Evolutionary conservation across 2,113 vertebrate species (phyloP).

Genomic region (Balaeniceps rex): DNA sequence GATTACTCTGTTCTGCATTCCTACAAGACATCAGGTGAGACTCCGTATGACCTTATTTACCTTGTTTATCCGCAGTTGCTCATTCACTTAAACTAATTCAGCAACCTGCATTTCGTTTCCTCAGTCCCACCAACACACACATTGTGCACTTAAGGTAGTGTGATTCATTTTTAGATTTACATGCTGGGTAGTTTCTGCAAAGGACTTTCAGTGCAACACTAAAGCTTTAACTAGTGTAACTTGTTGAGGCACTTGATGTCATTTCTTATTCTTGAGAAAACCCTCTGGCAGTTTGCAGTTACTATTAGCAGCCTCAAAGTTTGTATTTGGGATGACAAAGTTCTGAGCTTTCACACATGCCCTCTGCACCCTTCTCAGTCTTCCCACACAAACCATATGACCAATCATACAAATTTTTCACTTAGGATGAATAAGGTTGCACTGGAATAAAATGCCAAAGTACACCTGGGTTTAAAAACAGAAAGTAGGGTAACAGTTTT

Average conservation of each 20-base stretch:
- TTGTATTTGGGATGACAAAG: conserved; percentile 38
- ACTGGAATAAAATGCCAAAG: neutral
- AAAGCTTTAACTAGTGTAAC: neutral
- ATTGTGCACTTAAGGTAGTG: neutral
- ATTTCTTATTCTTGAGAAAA: conserved; percentile 20
- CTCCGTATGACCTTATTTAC: neutral
- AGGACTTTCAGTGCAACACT: neutral
- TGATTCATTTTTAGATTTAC: neutral
- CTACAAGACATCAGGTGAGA: neutral
- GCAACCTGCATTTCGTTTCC: neutral
- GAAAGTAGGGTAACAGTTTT: neutral
- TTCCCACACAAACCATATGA: conserved; percentile 51
- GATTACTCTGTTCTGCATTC: neutral
- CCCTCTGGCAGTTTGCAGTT: conserved; percentile 19
- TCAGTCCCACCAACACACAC: neutral
- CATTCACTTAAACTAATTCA: neutral
- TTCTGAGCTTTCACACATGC: conserved; percentile 48
- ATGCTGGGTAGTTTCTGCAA: neutral
- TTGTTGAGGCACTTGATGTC: neutral
- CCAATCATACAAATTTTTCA: conserved; percentile 25
- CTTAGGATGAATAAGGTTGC: neutral
- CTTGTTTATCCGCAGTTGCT: neutral
- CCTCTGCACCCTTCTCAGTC: conserved; percentile 13
- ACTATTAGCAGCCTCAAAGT: conserved; percentile 15
- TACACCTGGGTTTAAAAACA: conserved; percentile 35